Evolutionary conservation across 2,113 vertebrate species (phyloP).

Genomic region (Petroica traversi): DNA sequence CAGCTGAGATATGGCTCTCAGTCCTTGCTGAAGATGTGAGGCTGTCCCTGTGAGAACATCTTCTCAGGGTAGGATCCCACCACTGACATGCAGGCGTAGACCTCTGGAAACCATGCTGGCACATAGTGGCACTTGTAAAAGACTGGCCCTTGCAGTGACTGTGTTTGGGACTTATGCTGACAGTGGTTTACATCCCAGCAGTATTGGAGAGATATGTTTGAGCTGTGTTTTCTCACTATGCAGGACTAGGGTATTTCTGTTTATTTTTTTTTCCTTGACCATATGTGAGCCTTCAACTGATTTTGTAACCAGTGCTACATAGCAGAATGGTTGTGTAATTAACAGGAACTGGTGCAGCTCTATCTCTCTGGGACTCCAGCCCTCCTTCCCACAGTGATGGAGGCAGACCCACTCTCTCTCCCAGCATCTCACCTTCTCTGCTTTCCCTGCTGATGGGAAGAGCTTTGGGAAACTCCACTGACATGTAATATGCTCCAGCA

Average conservation of each 20-base stretch:
- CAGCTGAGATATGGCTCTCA: background rate
- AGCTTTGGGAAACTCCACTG: background rate
- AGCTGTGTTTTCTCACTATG: background rate
- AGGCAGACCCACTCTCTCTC: background rate
- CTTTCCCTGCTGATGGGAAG: background rate
- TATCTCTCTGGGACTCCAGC: constrained; percentile 17
- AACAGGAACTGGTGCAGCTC: constrained; percentile 12
- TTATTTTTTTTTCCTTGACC: background rate
- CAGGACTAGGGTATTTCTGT: background rate
- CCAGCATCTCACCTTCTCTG: background rate
- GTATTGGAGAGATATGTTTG: background rate
- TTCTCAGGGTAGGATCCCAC: background rate
- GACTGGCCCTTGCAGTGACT: background rate
- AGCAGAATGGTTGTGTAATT: constrained; percentile 64
- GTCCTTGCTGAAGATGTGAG: background rate
- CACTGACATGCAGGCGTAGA: background rate
- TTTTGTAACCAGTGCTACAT: constrained; percentile 61
- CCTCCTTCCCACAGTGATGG: background rate
- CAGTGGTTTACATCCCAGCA: background rate
- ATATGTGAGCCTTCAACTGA: constrained; percentile 42
- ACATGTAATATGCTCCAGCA: background rate
- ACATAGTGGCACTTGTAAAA: background rate
- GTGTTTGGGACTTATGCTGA: background rate
- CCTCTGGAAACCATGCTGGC: background rate
- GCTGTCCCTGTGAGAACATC: background rate